Conservation (phyloP, 2,113 vertebrate species). For the Neogale vison region DNA sequence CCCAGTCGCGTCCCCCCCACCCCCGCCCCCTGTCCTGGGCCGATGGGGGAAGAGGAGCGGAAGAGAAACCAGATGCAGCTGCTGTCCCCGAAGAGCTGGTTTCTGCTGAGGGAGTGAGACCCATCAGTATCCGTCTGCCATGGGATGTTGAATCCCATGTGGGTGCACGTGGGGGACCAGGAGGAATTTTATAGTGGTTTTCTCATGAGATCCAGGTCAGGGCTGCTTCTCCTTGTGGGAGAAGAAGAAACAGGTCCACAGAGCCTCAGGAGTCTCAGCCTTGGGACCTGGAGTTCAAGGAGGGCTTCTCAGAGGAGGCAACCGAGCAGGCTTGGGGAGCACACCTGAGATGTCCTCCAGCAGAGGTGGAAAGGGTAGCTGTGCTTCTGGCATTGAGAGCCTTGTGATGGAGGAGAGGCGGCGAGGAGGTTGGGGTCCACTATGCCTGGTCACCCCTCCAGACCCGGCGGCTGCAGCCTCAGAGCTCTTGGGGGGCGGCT, state of each 20-base stretch:
- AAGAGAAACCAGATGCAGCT: accelerated
- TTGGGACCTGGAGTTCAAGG: not conserved
- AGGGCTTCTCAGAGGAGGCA: not conserved
- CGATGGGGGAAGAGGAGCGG: too few species aligned
- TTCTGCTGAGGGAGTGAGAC: not conserved
- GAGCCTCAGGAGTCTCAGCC: not conserved
- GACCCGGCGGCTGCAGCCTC: not conserved
- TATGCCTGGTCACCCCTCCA: not conserved
- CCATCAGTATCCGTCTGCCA: accelerated
- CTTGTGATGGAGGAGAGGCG: not conserved
- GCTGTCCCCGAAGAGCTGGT: accelerated
- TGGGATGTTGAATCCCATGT: accelerated
- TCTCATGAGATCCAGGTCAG: not conserved
- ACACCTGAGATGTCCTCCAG: not conserved
- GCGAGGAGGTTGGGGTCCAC: accelerated
- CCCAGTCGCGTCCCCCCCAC: accelerated
- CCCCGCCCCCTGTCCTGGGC: not conserved
- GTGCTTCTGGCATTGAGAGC: not conserved
- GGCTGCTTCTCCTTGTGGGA: not conserved
- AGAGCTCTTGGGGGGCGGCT: accelerated
- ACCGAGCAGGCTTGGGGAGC: not conserved
- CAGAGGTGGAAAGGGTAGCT: not conserved
- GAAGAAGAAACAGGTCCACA: not conserved
- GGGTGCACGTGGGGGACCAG: accelerated
- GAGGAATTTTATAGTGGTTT: too few species aligned